Conservation (phyloP, 2,888 invertebrate genomes). For the Tetanocera ferruginea region DNA sequence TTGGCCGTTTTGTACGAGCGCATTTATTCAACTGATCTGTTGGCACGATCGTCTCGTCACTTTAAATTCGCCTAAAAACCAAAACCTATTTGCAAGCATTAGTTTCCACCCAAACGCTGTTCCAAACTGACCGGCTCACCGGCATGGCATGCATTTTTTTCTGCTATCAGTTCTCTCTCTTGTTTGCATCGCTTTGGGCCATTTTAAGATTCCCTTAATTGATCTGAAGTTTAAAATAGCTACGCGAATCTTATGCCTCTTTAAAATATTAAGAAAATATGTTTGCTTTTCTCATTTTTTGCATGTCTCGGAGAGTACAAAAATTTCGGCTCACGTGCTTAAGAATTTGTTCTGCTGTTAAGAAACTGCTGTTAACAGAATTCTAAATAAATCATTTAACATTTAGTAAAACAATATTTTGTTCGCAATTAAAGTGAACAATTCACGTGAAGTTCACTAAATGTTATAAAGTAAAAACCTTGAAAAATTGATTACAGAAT, state of each 20-base stretch:
- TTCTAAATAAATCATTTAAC: no score
- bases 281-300: neutral
- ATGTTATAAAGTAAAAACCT: no score
- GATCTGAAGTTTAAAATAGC: neutral
- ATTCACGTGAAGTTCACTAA: no score
- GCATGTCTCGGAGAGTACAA: neutral
- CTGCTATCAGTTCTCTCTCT: neutral
- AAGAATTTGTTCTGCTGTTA: neutral
- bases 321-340: neutral
- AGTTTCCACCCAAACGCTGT: no score
- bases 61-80: constrained; percentile 26
- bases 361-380: neutral
- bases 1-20: constrained; percentile 23
- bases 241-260: neutral
- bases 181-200: constrained; percentile 17
- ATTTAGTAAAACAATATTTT: no score
- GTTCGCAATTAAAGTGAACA: no score
- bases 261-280: neutral
- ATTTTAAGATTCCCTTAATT: constrained; percentile 32
- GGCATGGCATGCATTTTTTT: neutral
- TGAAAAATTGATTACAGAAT: no score
- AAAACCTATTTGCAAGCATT: neutral
- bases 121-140: neutral
- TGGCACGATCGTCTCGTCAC: constrained; percentile 3
- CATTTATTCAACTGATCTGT: constrained; percentile 23